Evolutionary conservation across 2,888 invertebrate genomes (phyloP).

Genomic region (Tiphia femorata): DNA sequence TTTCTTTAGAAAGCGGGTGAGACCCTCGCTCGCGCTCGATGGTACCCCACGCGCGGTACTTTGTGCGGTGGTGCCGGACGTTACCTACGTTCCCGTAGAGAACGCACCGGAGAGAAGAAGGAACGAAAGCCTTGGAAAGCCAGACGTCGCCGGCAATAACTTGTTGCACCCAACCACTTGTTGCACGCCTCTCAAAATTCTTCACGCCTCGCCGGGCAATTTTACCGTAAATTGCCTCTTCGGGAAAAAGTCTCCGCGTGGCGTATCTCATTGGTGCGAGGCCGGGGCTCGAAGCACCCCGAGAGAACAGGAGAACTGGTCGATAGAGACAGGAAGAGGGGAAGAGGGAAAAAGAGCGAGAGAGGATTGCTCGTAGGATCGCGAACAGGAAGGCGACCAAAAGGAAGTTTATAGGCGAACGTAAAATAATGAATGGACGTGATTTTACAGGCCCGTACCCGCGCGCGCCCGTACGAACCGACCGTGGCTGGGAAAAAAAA

Average conservation of each 20-base stretch:
- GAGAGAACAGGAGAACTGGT: slow-evolving; percentile 31
- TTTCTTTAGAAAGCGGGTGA: too few relatives aligned
- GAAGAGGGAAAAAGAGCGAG: neutral
- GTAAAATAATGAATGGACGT: slow-evolving; percentile 31
- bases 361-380: slow-evolving; percentile 25
- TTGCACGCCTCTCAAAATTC: slow-evolving; percentile 64
- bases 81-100: neutral
- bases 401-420: slow-evolving; percentile 37
- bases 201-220: slow-evolving; percentile 60
- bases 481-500: neutral
- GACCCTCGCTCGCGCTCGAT: too few relatives aligned
- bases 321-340: neutral
- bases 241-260: slow-evolving; percentile 43
- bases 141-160: slow-evolving; percentile 57
- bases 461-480: neutral
- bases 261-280: slow-evolving; percentile 50
- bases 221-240: slow-evolving; percentile 60
- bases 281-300: slow-evolving; percentile 20
- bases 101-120: slow-evolving; percentile 13
- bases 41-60: too few relatives aligned
- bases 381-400: slow-evolving; percentile 37
- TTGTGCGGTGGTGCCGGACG: neutral
- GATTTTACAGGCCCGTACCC: too few relatives aligned
- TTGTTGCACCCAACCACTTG: slow-evolving; percentile 65
- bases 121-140: slow-evolving; percentile 43